A percentile compares a stretch with the other conserved stretches of the same genome.
These are phyloP conservation scores for Mechanitis messenoides DNA, from an alignment of 2,888 invertebrate genomes.

Conservation along the genomic window DNA sequence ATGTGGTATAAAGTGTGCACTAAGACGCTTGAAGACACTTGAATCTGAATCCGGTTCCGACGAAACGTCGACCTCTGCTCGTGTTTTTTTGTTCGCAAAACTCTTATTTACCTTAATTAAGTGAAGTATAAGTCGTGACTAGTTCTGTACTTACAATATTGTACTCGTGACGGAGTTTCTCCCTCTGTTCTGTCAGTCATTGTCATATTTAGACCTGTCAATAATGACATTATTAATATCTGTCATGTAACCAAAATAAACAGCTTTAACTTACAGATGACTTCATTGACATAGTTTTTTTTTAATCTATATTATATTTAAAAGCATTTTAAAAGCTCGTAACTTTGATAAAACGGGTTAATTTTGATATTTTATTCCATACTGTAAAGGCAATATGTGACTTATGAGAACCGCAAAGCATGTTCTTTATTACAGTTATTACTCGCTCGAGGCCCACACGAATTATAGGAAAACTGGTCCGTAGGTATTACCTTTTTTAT, in stretches of 20 bases:
- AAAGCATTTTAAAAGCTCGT: too few species aligned
- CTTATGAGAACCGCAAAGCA: constrained; percentile 50
- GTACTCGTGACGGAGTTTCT: constrained; percentile 50
- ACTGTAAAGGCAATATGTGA: constrained; percentile 39
- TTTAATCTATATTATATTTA: too few species aligned
- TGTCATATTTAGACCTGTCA: constrained; percentile 27
- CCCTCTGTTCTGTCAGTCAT: constrained; percentile 40
- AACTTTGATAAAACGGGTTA: too few species aligned
- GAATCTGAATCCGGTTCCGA: constrained; percentile 60
- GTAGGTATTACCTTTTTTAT: constrained; percentile 37
- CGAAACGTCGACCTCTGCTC: constrained; percentile 54
- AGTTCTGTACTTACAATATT: constrained; percentile 46
- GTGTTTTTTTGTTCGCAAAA: constrained; percentile 65
- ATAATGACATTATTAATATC: too few species aligned
- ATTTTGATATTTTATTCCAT: background rate
- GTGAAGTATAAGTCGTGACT: constrained; percentile 76
- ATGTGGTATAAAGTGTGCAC: constrained; percentile 60
- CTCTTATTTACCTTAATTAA: constrained; percentile 75
- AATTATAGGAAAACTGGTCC: constrained; percentile 51
- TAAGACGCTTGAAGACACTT: constrained; percentile 46
- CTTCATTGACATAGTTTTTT: too few species aligned
- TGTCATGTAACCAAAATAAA: too few species aligned
- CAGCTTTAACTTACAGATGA: too few species aligned
- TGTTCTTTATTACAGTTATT: constrained; percentile 65
- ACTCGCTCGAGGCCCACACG: constrained; percentile 49